These are phyloP conservation scores for Eurypyga helias DNA, from an alignment of 2,113 vertebrate genomes.

Conservation along the genomic window DNA sequence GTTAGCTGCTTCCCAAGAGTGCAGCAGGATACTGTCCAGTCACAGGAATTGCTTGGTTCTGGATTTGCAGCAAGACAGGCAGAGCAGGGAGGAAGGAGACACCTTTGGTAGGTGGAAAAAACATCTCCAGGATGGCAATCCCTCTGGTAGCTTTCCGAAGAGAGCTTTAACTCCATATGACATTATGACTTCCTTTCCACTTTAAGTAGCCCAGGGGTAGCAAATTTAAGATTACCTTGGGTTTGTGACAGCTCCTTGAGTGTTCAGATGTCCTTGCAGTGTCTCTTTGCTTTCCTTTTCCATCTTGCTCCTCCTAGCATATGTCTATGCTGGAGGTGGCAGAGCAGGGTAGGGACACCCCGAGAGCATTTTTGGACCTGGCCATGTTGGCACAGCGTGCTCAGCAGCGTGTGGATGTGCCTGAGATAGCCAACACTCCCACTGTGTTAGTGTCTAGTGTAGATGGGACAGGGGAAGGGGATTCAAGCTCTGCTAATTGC, in stretches of 20 bases:
- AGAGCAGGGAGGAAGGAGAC: background rate
- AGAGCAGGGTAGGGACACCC: background rate
- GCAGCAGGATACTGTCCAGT: background rate
- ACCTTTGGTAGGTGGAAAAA: background rate
- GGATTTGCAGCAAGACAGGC: background rate
- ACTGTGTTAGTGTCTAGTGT: rapidly evolving
- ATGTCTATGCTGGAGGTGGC: background rate
- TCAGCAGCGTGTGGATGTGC: rapidly evolving
- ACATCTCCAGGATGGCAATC: background rate
- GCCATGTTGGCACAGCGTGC: rapidly evolving
- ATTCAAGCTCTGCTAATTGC: background rate
- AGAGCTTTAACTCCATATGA: background rate
- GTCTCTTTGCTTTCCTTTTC: background rate
- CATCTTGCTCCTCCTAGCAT: background rate
- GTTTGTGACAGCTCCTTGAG: background rate
- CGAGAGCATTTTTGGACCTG: background rate
- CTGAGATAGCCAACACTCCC: rapidly evolving
- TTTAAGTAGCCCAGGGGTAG: background rate
- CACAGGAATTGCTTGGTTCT: background rate
- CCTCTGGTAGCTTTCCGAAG: background rate
- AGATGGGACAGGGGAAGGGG: background rate
- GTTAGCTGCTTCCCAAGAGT: background rate
- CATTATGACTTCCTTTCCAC: background rate
- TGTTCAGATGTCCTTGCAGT: background rate
- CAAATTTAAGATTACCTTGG: background rate